Conservation (phyloP, 2,888 invertebrate species). For the Anorthoa munda region DNA sequence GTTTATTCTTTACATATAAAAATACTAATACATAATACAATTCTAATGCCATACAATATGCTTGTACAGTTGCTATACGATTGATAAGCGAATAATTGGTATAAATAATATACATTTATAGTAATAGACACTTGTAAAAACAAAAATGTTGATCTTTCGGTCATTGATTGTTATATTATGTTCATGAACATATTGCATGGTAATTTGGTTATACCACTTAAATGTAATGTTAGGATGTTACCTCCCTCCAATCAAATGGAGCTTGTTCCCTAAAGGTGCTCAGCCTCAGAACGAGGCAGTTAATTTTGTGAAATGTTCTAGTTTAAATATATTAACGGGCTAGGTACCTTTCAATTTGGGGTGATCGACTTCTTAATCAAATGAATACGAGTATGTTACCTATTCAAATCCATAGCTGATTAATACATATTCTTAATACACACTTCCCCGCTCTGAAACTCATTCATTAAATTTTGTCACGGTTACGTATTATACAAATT, state of each 20-base stretch:
- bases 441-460: neutral
- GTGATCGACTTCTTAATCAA: conserved; percentile 13
- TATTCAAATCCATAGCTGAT: neutral
- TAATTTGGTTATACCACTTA: too few species aligned
- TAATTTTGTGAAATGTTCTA: neutral
- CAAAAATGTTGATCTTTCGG: neutral
- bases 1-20: too few species aligned
- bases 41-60: neutral
- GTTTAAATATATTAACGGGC: neutral
- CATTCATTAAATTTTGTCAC: neutral
- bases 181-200: neutral
- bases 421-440: too few species aligned
- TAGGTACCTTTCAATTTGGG: neutral
- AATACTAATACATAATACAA: too few species aligned
- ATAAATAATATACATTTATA: too few species aligned
- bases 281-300: neutral
- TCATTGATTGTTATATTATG: neutral
- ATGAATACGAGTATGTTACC: conserved; percentile 4
- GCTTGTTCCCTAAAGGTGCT: neutral
- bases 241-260: neutral
- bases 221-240: too few species aligned
- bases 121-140: neutral
- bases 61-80: neutral
- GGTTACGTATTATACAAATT: too few species aligned
- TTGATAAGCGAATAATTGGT: neutral